A percentile compares a stretch with the other conserved stretches of the same genome.
Conservation (phyloP, 1,140 invertebrate species). For the Pectinophora gossypiella region DNA sequence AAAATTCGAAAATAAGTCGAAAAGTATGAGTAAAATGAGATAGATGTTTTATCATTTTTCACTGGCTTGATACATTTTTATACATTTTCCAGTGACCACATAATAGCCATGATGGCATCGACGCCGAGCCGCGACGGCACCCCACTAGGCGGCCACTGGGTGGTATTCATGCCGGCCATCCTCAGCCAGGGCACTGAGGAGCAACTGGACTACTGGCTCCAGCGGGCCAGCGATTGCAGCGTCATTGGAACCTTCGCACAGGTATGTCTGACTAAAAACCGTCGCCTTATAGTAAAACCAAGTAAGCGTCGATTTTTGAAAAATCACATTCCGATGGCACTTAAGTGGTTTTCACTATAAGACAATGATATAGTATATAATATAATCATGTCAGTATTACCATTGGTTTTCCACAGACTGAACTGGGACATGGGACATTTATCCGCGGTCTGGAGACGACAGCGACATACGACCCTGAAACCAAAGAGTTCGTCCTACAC, state of each 20-base stretch:
- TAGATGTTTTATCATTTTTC: too few relatives aligned
- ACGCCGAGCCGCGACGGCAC: slow-evolving; percentile 87
- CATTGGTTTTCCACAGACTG: too few relatives aligned
- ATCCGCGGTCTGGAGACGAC: slow-evolving; percentile 94
- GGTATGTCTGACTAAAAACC: slow-evolving; percentile 68
- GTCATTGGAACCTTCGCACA: slow-evolving; percentile 96
- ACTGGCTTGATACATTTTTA: too few relatives aligned
- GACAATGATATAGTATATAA: too few relatives aligned
- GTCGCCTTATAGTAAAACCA: too few relatives aligned
- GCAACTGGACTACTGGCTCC: slow-evolving; percentile 90
- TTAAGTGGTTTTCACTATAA: too few relatives aligned
- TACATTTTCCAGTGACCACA: slow-evolving; percentile 77
- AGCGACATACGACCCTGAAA: slow-evolving; percentile 90
- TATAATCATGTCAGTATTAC: too few relatives aligned
- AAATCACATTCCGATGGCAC: too few relatives aligned
- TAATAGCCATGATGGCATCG: slow-evolving; percentile 83
- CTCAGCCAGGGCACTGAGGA: slow-evolving; percentile 89
- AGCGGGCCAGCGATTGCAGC: slow-evolving; percentile 84
- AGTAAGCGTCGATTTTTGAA: too few relatives aligned
- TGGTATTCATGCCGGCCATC: slow-evolving; percentile 94
- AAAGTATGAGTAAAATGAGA: too few relatives aligned
- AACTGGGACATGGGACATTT: slow-evolving; percentile 95
- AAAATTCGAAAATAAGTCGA: too few relatives aligned
- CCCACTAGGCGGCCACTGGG: slow-evolving; percentile 87
- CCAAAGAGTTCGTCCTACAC: slow-evolving; percentile 91